Conservation (phyloP, 2,797 vertebrate genomes). For the Sebastolobus altivelis region DNA sequence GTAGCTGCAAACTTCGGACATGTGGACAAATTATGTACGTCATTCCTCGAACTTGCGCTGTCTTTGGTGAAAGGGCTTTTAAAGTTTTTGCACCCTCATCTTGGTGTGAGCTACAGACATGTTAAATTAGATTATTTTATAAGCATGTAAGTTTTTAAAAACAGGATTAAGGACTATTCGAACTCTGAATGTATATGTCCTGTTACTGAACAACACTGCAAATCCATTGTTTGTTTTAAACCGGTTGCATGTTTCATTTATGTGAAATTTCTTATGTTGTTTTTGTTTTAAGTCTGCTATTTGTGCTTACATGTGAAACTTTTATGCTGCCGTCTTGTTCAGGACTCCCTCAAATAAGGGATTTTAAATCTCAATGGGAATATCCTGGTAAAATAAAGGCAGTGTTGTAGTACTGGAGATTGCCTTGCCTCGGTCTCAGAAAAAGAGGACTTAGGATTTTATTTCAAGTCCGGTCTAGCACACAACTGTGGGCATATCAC, state of each 20-base stretch:
- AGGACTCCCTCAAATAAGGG: not conserved
- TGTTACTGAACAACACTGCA: not conserved
- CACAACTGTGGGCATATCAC: fast-evolving
- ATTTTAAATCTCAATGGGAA: not conserved
- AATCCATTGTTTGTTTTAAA: not conserved
- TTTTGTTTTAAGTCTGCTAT: not conserved
- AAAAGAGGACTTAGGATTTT: no score
- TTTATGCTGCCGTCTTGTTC: not conserved
- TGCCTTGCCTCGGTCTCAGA: no score
- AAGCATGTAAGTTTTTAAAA: not conserved
- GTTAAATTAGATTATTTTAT: no score
- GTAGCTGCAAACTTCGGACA: no score
- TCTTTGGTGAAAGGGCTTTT: no score
- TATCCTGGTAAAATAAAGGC: not conserved
- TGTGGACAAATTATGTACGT: not conserved
- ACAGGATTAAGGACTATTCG: not conserved
- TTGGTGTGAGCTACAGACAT: not conserved
- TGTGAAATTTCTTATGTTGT: no score
- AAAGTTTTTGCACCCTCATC: not conserved
- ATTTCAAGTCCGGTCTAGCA: no score
- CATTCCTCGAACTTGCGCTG: no score
- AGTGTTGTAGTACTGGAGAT: no score
- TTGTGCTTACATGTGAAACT: not conserved
- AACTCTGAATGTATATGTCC: not conserved
- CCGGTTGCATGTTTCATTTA: not conserved